These are phyloP conservation scores for Microcebus griseorufus DNA, from an alignment of 2,113 vertebrate species.

Conservation along the genomic window DNA sequence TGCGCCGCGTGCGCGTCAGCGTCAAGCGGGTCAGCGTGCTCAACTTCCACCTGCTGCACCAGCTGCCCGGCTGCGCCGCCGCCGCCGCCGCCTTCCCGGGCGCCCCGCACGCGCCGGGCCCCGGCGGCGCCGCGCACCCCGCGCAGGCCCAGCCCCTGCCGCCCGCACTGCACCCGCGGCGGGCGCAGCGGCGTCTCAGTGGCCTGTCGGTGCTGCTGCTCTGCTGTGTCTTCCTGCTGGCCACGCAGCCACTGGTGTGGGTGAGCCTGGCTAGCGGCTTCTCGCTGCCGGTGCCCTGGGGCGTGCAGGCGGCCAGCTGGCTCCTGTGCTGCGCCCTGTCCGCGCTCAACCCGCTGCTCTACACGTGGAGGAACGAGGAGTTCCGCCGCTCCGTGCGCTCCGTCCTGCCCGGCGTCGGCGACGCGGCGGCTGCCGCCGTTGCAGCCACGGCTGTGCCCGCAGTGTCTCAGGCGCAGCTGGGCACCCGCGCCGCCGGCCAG, in stretches of 20 bases:
- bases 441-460: slow-evolving; percentile 74
- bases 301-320: slow-evolving; percentile 88
- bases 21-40: slow-evolving; percentile 92
- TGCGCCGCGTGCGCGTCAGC: slow-evolving; percentile 90
- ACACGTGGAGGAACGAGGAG: slow-evolving; percentile 94
- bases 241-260: slow-evolving; percentile 91
- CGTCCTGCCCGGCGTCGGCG: slow-evolving; percentile 84
- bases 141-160: slow-evolving; percentile 84
- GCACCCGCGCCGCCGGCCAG: slow-evolving; percentile 74
- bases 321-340: slow-evolving; percentile 90
- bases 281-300: slow-evolving; percentile 84
- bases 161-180: slow-evolving; percentile 82
- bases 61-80: slow-evolving; percentile 87
- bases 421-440: slow-evolving; percentile 60
- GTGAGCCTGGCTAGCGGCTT: slow-evolving; percentile 87
- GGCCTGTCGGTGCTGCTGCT: slow-evolving; percentile 90
- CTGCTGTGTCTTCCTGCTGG: slow-evolving; percentile 89
- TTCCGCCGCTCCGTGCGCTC: slow-evolving; percentile 90
- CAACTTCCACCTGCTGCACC: slow-evolving; percentile 91
- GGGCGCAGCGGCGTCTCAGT: slow-evolving; percentile 88
- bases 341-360: slow-evolving; percentile 91
- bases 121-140: slow-evolving; percentile 82
- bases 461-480: slow-evolving; percentile 77
- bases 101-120: slow-evolving; percentile 82
- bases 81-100: slow-evolving; percentile 78